Conservation (phyloP, 2,888 invertebrate species). For the Stenodera caucasica region DNA sequence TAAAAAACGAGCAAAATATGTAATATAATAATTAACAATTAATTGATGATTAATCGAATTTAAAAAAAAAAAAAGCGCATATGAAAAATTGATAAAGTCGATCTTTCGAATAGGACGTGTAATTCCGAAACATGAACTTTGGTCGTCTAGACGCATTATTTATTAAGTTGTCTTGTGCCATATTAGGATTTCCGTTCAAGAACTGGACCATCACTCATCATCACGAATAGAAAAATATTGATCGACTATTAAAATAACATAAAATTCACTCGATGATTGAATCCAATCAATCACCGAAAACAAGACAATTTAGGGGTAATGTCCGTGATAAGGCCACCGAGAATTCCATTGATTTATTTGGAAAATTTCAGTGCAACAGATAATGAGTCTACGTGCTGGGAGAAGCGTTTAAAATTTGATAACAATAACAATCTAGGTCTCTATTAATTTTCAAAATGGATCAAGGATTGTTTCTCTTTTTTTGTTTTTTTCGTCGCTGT, state of each 20-base stretch:
- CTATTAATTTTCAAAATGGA: constrained; percentile 10
- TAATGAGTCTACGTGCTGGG: constrained; percentile 12
- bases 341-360: not conserved
- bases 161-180: constrained; percentile 10
- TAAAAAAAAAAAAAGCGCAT: no score
- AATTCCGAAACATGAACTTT: constrained; percentile 24
- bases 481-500: constrained; percentile 1
- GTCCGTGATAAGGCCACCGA: not conserved
- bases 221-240: no score
- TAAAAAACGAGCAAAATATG: not conserved
- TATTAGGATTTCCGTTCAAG: constrained; percentile 22
- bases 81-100: constrained; percentile 12
- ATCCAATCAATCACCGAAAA: not conserved
- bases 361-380: constrained; percentile 11
- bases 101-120: constrained; percentile 18
- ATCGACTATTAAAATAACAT: no score
- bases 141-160: constrained; percentile 23
- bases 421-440: constrained; percentile 5
- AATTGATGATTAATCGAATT: not conserved
- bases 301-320: not conserved
- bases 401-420: constrained; percentile 8
- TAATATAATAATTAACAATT: no score
- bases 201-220: not conserved
- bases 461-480: constrained; percentile 7
- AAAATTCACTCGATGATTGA: no score